Base-by-base conservation (phyloP, 2,113 vertebrate species). In the Odocoileus hemionus region DNA sequence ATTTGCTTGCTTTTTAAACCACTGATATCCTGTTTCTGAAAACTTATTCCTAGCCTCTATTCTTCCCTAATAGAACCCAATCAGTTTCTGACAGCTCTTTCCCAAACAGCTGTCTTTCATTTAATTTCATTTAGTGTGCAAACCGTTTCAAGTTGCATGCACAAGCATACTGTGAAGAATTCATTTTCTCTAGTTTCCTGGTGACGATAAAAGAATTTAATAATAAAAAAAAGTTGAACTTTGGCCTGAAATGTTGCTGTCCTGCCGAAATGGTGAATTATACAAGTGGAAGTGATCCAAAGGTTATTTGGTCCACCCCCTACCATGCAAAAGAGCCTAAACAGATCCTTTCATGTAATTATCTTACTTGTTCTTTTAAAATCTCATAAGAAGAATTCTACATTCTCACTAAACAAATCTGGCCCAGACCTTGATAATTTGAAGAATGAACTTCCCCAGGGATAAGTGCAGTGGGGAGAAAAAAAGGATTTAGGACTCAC, bases 41-140 rank as follows among this genome's bases (percentile, higher is more conserved):
- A 98, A 96, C 36, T 36, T 96, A 96, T 55, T 96, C 95, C 82
- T 74, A 64, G 91, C 61, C 96, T 96, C 96, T 97, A 52, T 58
- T 98, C 97, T 98, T 89, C 97, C 83, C 90, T 80, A 96, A 90
- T 45, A 96, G 93, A 98, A 94, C 92, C 97, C 89, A 92, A 91
- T 96, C 97, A 97, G 91, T 79, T 94, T 95, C 95, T 98, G 98
- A 97, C 98, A 98, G 97, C 91, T 96, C 97, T 94, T 94, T 95
- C 90, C 95, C 97, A 97, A 96, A 98, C 98, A 99, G 98, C 98
- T 98, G 98, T 89, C 94, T 98, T 97, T 93, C 84, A 95, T 97
- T 98, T 98, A 95, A 95, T 96, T 98, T 98, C 98, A 98, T 58
- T 93, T 94, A 98, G 97, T 94, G 97, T 91, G 79, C 82, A 97